A percentile compares a stretch with the other conserved stretches of the same genome.
Evolutionary conservation across 1,140 invertebrate species (phyloP).

Genomic region (Papilio aristodemus): DNA sequence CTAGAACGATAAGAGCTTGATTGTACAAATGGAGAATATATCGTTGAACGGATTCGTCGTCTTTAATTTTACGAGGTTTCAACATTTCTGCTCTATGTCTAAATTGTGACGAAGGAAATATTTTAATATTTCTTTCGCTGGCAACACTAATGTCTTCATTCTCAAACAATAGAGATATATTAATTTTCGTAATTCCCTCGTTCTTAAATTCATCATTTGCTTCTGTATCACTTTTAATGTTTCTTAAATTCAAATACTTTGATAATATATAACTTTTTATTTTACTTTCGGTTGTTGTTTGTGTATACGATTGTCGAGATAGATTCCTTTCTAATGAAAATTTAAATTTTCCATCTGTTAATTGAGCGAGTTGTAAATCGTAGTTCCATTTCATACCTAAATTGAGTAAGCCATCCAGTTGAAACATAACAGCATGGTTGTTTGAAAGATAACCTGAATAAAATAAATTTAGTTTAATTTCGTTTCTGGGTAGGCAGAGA

Average conservation of each 20-base stretch:
- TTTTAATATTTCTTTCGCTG: neutral
- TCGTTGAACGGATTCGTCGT: conserved; percentile 11
- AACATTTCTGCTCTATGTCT: conserved; percentile 8
- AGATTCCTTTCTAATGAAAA: neutral
- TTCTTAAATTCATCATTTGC: neutral
- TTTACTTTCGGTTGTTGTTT: neutral
- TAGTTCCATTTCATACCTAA: conserved; percentile 14
- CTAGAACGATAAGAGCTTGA: conserved; percentile 3
- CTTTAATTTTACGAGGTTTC: conserved; percentile 18
- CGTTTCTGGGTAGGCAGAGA: neutral
- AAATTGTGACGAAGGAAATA: neutral
- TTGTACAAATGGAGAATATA: conserved; percentile 16
- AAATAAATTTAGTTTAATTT: neutral
- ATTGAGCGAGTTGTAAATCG: conserved; percentile 7
- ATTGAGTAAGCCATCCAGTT: conserved; percentile 6
- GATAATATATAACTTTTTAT: neutral
- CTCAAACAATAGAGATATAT: neutral
- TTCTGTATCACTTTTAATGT: neutral
- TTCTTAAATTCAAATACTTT: neutral
- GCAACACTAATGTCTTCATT: neutral
- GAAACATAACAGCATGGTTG: neutral
- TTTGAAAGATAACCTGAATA: neutral
- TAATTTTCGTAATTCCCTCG: neutral
- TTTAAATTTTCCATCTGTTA: neutral
- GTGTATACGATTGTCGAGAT: neutral